Conservation (phyloP, 2,888 invertebrate genomes). For the Aleiodes alternator region DNA sequence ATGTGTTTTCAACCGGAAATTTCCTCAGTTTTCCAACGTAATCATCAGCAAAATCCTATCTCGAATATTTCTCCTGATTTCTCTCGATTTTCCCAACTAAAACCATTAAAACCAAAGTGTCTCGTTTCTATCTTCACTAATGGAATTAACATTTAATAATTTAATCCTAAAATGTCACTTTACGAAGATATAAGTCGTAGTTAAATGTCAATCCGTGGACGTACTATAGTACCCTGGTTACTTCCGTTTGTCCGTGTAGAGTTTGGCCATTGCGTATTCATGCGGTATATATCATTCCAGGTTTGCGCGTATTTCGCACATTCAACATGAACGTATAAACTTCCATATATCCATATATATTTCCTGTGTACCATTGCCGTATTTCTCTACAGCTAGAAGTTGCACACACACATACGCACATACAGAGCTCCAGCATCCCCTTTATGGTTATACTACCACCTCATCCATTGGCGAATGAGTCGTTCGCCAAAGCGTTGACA, state of each 20-base stretch:
- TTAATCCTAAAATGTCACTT: not conserved
- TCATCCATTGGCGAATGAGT: conserved; percentile 19
- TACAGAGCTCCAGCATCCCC: not conserved
- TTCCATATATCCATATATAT: conserved; percentile 14
- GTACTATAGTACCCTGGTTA: not conserved
- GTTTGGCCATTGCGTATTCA: conserved; percentile 53
- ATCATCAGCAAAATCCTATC: no score
- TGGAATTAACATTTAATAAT: not conserved
- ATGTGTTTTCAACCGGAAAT: no score
- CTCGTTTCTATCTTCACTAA: no score
- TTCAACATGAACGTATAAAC: not conserved
- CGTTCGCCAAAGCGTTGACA: conserved; percentile 21
- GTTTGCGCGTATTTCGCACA: conserved; percentile 14
- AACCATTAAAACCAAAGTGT: no score
- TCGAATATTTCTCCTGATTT: no score
- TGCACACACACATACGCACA: no score
- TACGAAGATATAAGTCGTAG: conserved; percentile 16
- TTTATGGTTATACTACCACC: not conserved
- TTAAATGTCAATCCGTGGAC: conserved; percentile 32
- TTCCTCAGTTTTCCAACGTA: no score
- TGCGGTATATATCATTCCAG: conserved; percentile 53
- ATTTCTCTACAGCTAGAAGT: not conserved
- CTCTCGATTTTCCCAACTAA: no score
- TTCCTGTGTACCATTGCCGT: not conserved
- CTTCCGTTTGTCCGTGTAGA: conserved; percentile 10